Evolutionary conservation across 1,140 invertebrate species (phyloP).

Genomic region (Ganaspis sp.): DNA sequence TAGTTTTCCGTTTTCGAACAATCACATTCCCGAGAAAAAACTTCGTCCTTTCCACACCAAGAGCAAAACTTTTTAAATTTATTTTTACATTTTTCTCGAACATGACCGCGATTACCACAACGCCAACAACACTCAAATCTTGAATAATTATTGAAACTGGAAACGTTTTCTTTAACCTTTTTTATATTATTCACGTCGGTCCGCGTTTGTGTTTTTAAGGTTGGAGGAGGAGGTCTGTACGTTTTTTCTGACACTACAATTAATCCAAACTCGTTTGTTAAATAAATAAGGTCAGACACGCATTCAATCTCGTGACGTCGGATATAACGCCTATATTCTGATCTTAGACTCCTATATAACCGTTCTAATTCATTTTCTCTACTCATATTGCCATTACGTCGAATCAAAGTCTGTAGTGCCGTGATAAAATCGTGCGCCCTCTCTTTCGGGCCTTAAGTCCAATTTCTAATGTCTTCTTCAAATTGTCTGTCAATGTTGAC

Average conservation of each 20-base stretch:
- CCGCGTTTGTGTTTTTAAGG: background rate
- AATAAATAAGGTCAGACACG: background rate
- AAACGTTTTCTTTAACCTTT: background rate
- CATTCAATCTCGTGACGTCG: background rate
- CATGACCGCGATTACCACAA: constrained; percentile 35
- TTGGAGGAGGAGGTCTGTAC: background rate
- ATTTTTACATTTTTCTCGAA: background rate
- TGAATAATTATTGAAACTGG: background rate
- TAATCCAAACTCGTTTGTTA: background rate
- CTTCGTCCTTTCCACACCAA: constrained; percentile 15
- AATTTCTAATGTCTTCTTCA: background rate
- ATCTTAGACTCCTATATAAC: constrained; percentile 13
- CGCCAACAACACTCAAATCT: constrained; percentile 28
- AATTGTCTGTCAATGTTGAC: constrained; percentile 8
- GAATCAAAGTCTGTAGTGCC: background rate
- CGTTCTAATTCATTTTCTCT: constrained; percentile 1
- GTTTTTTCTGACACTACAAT: background rate
- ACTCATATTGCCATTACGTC: background rate
- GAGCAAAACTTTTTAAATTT: constrained; percentile 32
- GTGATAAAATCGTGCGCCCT: background rate
- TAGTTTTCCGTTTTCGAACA: constrained; percentile 26
- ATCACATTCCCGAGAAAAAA: constrained; percentile 32
- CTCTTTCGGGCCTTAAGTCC: background rate
- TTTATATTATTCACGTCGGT: background rate
- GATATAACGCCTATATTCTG: background rate